Evolutionary conservation across 2,797 vertebrate species (phyloP), one percentile per base, ranked within the genome.

Genomic region (Cryptoprocta ferox): DNA sequence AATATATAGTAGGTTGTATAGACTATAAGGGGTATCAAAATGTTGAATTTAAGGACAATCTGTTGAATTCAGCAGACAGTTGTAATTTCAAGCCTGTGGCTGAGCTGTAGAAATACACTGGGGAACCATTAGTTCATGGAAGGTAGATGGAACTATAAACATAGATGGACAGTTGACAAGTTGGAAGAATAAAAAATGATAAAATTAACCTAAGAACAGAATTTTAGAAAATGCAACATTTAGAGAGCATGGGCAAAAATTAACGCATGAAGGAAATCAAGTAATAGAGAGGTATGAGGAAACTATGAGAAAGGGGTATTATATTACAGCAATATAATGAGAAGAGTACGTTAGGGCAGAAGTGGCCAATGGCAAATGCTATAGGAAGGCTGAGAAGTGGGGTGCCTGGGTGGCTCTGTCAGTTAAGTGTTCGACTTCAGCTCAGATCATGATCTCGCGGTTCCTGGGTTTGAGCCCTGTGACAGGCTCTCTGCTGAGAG

Each of bases 211-310:
- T 82, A 86, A 95, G 59, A 88, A 66, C 1, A 26, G 26, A 93
- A 89, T 92, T 82, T 65, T 73, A 73, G 35, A 89, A 95, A 85
- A 81, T 56, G 24, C 18, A 95, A 50, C 30, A 89, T 65, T 90
- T 82, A 87, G 63, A 87, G 63, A 93, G 53, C 45, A 82, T 37
- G 2, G 89, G 30, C 13, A 86, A 91, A 96, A 91, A 63, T 80
- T 81, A 86, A 39, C 6, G 32, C 70, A 61, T 76, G 11, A 92
- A 63, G 18, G 42, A 94, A 94, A 94, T 0, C 76, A 83, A 91
- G 39, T 30, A 91, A 79, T 24, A 80, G 12, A 91, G 75, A 84
- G 3, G 13, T 2, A 89, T 68, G 84, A 82, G 30, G 42, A 86
- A 86, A 82, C 19, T 84, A 37, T 53, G 56, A 95, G 32, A 86